These are phyloP conservation scores for Psix sp. DNA, from an alignment of 1,140 invertebrate genomes.

Conservation along the genomic window DNA sequence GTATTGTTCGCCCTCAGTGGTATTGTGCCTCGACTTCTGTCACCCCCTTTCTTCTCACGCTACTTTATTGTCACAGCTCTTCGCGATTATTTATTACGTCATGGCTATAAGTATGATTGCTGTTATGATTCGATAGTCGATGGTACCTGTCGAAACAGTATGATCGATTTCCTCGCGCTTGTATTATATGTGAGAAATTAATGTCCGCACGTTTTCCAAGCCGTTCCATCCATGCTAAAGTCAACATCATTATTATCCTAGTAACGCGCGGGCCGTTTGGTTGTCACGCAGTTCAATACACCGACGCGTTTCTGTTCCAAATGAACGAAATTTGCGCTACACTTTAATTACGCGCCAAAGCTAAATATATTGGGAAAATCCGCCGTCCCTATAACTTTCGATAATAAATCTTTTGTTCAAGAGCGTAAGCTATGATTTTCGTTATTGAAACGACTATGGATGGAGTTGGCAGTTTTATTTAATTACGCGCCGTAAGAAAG, in stretches of 20 bases:
- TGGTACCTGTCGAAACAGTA: constrained; percentile 56
- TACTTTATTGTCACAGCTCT: constrained; percentile 52
- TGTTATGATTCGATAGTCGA: constrained; percentile 48
- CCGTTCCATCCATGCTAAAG: not conserved
- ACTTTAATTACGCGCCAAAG: constrained; percentile 14
- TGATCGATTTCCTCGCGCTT: constrained; percentile 30
- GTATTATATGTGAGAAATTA: constrained; percentile 22
- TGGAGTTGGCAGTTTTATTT: constrained; percentile 47
- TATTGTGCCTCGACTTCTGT: constrained; percentile 54
- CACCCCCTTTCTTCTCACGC: constrained; percentile 61
- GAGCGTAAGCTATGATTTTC: constrained; percentile 32
- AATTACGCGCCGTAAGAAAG: constrained; percentile 54
- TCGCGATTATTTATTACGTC: constrained; percentile 53
- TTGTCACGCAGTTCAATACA: constrained; percentile 5
- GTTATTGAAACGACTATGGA: constrained; percentile 38
- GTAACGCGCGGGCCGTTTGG: constrained; percentile 1
- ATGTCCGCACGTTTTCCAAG: constrained; percentile 2
- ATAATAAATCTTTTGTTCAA: constrained; percentile 47
- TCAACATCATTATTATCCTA: constrained; percentile 15
- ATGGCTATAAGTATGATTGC: constrained; percentile 21
- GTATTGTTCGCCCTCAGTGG: constrained; percentile 52
- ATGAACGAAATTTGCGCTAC: constrained; percentile 10
- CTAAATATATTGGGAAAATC: constrained; percentile 8
- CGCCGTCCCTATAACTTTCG: constrained; percentile 5
- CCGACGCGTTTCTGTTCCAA: not conserved